Base-by-base conservation (phyloP, 2,888 invertebrate species). In the Zygaena filipendulae region DNA sequence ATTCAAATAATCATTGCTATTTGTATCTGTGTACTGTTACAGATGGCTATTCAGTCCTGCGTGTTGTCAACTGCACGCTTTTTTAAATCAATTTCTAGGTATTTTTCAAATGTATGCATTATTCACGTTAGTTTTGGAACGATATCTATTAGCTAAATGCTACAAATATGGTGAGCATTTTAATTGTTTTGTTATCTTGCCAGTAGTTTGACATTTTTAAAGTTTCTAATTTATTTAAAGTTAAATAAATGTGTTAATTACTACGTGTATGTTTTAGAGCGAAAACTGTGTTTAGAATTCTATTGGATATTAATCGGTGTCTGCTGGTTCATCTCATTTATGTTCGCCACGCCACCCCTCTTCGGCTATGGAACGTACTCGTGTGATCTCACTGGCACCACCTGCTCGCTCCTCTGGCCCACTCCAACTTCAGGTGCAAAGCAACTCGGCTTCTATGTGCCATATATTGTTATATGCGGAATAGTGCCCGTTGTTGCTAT, bases 21-120 rank as follows among this genome's bases (percentile, higher is more conserved):
- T n/a, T n/a, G n/a, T n/a, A n/a, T n/a, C n/a, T n/a, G n/a, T n/a
- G n/a, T 8, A 11, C 31, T 30, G 33, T 68, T 70, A 35, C 57
- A 83, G 83, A 68, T 83, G 83, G 83, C 47, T 83, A 25, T 83
- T 82, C 47, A 81, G 82, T 21, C 50, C 69, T 34, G 58, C 71
- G 31, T 77, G 81, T 51, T 83, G 83, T 51, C 79, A 82, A 46
- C 52, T 82, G 29, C 82, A 72, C 43, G 83, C 80, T 33, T 83
- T 82, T 57, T 55, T 82, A 42, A 79, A 80, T 47, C 81, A 81
- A 53, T 75, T 82, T 44, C 67, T 82, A 50, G 81, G 81, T 52
- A 64, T 81, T 36, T 77, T 80, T 50, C 82, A 82, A 70, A 77
- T 82, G 59, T 58, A 62, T 38, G 68, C 80, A 27, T 45, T 83